A percentile compares a stretch with the other conserved stretches of the same genome.
Conservation (phyloP, 2,888 invertebrate genomes). For the Clusia tigrina region DNA sequence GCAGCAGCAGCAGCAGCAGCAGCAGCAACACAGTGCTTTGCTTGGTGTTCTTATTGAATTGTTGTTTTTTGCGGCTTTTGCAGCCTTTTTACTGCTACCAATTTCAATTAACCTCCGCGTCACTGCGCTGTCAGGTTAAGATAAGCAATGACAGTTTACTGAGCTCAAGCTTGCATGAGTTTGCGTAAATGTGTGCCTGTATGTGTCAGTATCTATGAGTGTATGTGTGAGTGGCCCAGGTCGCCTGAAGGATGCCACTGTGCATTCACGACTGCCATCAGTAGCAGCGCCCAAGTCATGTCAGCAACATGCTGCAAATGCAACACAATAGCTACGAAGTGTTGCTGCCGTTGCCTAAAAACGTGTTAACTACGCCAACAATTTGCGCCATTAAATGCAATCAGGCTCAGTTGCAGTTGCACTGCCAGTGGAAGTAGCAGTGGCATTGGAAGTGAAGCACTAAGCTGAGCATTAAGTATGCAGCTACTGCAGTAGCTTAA, state of each 20-base stretch:
- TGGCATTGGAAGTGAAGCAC: background rate
- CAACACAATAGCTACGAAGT: slow-evolving; percentile 1
- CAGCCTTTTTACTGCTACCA: slow-evolving; percentile 1
- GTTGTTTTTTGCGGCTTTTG: background rate
- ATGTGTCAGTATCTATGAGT: too few relatives aligned
- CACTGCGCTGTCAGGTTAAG: background rate
- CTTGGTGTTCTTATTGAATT: too few relatives aligned
- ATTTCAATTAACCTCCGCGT: background rate
- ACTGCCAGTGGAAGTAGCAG: background rate
- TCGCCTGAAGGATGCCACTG: slow-evolving; percentile 6
- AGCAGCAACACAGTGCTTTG: background rate
- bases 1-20: too few relatives aligned
- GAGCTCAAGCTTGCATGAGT: background rate
- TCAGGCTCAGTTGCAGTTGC: background rate
- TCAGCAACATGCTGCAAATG: background rate
- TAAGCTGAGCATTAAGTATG: background rate
- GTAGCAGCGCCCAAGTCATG: background rate
- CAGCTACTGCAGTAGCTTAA: slow-evolving; percentile 9
- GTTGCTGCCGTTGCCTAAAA: background rate
- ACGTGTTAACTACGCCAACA: slow-evolving; percentile 5
- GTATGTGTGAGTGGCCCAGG: background rate
- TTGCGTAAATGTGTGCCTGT: too few relatives aligned
- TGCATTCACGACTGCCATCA: background rate
- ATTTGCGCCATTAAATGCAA: slow-evolving; percentile 9
- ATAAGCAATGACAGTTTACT: background rate